phyloP scores from a whole-genome alignment of 2,113 vertebrate species.

The Amazona guildingii region DNA sequence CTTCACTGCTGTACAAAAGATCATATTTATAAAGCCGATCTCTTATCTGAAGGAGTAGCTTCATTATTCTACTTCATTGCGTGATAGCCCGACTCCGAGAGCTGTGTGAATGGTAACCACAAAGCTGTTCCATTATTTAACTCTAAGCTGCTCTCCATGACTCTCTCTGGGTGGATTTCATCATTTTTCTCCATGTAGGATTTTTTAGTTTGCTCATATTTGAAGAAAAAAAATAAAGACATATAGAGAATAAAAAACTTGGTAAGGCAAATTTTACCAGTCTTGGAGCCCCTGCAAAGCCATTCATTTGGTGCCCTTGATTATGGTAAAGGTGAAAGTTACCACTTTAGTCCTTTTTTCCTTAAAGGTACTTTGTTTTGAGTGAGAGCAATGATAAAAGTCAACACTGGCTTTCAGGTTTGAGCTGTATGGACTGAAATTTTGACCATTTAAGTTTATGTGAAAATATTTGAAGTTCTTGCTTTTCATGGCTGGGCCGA shows the following conservation, averaged over 20 bases:
- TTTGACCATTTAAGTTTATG: background rate
- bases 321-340: constrained; percentile 34
- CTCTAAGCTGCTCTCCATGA: constrained; percentile 65
- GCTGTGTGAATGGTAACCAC: constrained; percentile 66
- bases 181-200: constrained; percentile 48
- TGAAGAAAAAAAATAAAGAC: constrained; percentile 58
- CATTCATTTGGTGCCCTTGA: constrained; percentile 33
- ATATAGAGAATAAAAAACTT: constrained; percentile 19
- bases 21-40: constrained; percentile 68
- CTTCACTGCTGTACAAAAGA: constrained; percentile 66
- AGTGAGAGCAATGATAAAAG: constrained; percentile 7
- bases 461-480: background rate
- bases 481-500: background rate
- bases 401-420: constrained; percentile 1
- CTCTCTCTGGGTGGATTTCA: constrained; percentile 61
- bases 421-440: background rate
- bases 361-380: constrained; percentile 44
- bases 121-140: constrained; percentile 70
- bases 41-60: constrained; percentile 70
- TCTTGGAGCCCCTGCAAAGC: constrained; percentile 26
- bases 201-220: constrained; percentile 57
- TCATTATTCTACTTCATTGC: constrained; percentile 69
- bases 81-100: constrained; percentile 57
- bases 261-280: constrained; percentile 2
- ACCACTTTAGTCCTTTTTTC: background rate